Evolutionary conservation across 2,113 vertebrate genomes (phyloP).

Genomic region (Hypanus sabinus): DNA sequence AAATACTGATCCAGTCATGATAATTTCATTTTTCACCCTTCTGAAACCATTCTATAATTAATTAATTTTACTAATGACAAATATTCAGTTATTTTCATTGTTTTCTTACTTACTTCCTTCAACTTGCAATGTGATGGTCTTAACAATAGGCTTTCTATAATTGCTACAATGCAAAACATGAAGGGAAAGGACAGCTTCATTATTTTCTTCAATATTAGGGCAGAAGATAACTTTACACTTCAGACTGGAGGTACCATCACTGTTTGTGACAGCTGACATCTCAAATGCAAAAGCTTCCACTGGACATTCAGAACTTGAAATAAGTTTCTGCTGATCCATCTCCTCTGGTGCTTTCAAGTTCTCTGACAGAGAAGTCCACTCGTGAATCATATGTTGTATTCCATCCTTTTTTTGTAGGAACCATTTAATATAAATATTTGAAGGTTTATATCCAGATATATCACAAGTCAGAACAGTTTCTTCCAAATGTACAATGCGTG

Average conservation of each 20-base stretch:
- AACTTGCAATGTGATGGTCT: neutral
- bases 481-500: constrained; percentile 37
- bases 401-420: neutral
- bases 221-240: neutral
- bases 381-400: neutral
- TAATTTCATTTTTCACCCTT: neutral
- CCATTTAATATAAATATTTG: constrained; percentile 3
- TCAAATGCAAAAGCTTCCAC: neutral
- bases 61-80: neutral
- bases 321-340: neutral
- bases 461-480: neutral
- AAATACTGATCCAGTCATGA: no score
- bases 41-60: neutral
- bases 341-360: neutral
- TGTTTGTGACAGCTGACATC: neutral
- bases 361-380: neutral
- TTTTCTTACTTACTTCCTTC: constrained; percentile 28
- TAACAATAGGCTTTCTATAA: neutral
- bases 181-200: neutral
- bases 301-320: neutral
- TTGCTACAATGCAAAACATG: neutral
- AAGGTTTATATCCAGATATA: constrained; percentile 39
- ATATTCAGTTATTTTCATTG: neutral
- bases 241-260: accelerated
- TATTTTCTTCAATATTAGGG: neutral